phyloP scores from a whole-genome alignment of 2,113 vertebrate genomes.

The Oxyruncus cristatus region DNA sequence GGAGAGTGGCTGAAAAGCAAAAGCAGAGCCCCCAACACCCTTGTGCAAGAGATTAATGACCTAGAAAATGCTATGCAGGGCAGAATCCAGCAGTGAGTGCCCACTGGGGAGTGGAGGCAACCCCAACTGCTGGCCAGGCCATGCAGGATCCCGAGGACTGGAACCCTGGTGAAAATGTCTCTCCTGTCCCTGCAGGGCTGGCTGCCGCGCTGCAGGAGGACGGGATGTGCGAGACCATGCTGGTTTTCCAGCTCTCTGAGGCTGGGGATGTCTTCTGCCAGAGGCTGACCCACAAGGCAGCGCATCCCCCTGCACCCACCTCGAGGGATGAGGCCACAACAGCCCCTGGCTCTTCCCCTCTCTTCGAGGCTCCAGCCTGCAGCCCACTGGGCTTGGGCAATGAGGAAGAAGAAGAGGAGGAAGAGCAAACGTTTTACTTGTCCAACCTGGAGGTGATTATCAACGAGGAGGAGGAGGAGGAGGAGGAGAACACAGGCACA shows the following conservation, averaged over 20 bases:
- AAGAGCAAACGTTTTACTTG: constrained; percentile 22
- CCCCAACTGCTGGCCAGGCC: neutral
- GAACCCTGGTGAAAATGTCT: fast-evolving
- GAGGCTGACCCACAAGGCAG: constrained; percentile 28
- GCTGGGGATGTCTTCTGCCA: constrained; percentile 89
- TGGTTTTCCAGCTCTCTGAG: constrained; percentile 82
- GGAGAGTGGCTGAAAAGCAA: neutral
- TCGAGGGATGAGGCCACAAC: fast-evolving
- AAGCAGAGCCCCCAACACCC: neutral
- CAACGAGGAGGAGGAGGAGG: neutral
- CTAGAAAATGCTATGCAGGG: fast-evolving
- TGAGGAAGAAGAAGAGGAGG: neutral
- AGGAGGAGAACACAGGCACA: fast-evolving
- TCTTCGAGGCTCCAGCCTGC: neutral
- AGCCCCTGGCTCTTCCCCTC: neutral
- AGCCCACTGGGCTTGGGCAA: neutral
- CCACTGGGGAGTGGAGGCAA: fast-evolving
- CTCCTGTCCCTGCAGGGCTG: constrained; percentile 64
- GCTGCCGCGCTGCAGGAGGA: constrained; percentile 8
- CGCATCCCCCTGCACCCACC: fast-evolving
- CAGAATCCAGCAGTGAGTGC: neutral
- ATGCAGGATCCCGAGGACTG: neutral
- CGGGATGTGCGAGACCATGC: neutral
- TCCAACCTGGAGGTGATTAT: constrained; percentile 26
- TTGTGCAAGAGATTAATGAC: neutral